Base-by-base conservation (phyloP, 2,113 vertebrate species). In the Mesoclemmys tuberculata region DNA sequence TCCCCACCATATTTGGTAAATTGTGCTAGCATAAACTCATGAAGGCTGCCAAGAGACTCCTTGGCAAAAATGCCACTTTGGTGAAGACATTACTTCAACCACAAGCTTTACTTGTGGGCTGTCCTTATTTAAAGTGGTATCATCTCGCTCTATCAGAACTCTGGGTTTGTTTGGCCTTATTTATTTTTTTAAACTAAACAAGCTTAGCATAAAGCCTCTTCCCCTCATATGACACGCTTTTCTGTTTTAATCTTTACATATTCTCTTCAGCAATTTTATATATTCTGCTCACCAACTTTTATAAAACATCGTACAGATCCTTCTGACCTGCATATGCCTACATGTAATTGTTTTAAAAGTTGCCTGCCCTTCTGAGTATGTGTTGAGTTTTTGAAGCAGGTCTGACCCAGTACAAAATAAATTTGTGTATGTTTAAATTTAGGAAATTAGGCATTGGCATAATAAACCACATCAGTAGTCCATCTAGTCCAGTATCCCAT, bases 1-100 rank as follows among this genome's bases (percentile, higher is more conserved):
- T 98, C 98, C 97, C 98, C 97, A 97, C 98, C 98, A 97, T 98
- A 98, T 98, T 98, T 98, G 98, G 98, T 97, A 93, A 98, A 95
- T 98, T 95, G 44, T 93, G 84, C 97, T 97, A 84, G 85, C 94
- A 94, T 94, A 22, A 91, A 90, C 94, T 94, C 94, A 90, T 88
- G 79, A 90, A 90, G 89, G 68, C 97, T 98, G 98, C 98, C 98
- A 98, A 97, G 97, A 98, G 94, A 95, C 96, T 97, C 86, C 94
- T 95, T 98, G 98, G 98, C 97, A 98, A 98, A 98, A 98, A 98
- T 98, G 98, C 97, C 98, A 98, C 95, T 98, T 98, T 97, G 96
- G 95, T 96, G 94, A 98, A 98, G 97, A 96, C 95, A 96, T 97
- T 96, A 58, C 93, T 96, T 96, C 93, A 94, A 96, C 96, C 92